A percentile compares a stretch with the other conserved stretches of the same genome.
Evolutionary conservation across 2,888 invertebrate genomes (phyloP).

Genomic region (Leptinotarsa peninsularis): DNA sequence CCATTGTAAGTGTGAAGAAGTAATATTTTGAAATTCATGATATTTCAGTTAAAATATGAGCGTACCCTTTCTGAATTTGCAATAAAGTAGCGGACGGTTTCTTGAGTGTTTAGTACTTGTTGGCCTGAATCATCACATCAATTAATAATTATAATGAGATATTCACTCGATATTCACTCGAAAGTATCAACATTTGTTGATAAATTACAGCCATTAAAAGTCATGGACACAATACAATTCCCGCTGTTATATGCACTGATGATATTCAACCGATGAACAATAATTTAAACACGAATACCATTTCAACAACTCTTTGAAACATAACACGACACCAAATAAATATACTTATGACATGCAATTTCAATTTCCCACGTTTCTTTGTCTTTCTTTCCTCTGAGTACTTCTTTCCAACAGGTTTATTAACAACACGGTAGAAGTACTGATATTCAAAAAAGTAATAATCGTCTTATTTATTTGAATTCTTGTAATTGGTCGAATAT

Average conservation of each 20-base stretch:
- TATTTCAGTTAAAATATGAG: no score
- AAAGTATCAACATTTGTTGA: not conserved
- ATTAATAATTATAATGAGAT: no score
- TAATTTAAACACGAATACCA: not conserved
- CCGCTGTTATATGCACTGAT: not conserved
- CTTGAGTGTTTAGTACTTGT: no score
- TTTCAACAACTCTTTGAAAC: not conserved
- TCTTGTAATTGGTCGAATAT: no score
- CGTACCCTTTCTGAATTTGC: no score
- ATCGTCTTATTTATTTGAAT: no score
- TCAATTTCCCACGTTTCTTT: not conserved
- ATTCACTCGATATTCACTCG: not conserved
- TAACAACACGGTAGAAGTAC: not conserved
- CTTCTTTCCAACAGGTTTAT: not conserved
- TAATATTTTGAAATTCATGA: no score
- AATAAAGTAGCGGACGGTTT: no score
- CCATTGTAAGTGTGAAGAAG: no score
- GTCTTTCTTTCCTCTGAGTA: not conserved
- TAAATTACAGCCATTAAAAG: not conserved
- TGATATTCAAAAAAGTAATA: no score
- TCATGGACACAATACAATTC: not conserved
- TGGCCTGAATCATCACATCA: no score
- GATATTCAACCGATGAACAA: conserved; percentile 8
- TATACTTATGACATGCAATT: conserved; percentile 10
- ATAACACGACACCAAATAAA: conserved; percentile 12